Evolutionary conservation across 2,888 invertebrate species (phyloP).

Genomic region (Agonopterix subpropinquella): DNA sequence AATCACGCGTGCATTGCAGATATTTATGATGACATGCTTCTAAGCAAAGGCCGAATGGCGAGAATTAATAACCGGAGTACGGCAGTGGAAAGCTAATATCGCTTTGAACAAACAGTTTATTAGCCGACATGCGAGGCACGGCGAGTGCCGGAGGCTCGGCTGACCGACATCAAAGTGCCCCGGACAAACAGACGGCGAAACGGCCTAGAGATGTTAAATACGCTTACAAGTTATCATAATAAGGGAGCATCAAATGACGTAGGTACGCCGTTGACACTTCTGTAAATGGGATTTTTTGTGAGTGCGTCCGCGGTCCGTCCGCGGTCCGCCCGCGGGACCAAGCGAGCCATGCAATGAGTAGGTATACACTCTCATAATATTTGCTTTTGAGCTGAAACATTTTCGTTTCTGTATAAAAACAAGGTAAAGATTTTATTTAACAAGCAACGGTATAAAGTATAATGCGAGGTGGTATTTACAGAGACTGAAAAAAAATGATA

Average conservation of each 20-base stretch:
- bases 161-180: conserved; percentile 44
- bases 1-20: too few relatives aligned
- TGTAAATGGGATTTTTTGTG: conserved; percentile 7
- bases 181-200: conserved; percentile 22
- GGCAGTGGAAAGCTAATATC: conserved; percentile 45
- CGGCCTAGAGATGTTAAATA: conserved; percentile 20
- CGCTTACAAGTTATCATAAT: conserved; percentile 12
- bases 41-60: background rate
- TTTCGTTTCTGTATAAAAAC: too few relatives aligned
- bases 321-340: conserved; percentile 2
- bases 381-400: background rate
- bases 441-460: too few relatives aligned
- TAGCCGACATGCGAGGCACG: conserved; percentile 23
- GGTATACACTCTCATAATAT: background rate
- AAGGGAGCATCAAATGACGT: background rate
- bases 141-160: conserved; percentile 32
- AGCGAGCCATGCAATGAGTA: background rate
- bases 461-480: too few relatives aligned
- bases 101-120: conserved; percentile 50
- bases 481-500: too few relatives aligned
- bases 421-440: too few relatives aligned
- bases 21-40: too few relatives aligned
- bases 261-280: conserved; percentile 6
- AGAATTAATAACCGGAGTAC: conserved; percentile 27
- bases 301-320: conserved; percentile 1